These are phyloP conservation scores for Arothron firmamentum DNA, from an alignment of 2,113 vertebrate genomes.

Conservation along the genomic window DNA sequence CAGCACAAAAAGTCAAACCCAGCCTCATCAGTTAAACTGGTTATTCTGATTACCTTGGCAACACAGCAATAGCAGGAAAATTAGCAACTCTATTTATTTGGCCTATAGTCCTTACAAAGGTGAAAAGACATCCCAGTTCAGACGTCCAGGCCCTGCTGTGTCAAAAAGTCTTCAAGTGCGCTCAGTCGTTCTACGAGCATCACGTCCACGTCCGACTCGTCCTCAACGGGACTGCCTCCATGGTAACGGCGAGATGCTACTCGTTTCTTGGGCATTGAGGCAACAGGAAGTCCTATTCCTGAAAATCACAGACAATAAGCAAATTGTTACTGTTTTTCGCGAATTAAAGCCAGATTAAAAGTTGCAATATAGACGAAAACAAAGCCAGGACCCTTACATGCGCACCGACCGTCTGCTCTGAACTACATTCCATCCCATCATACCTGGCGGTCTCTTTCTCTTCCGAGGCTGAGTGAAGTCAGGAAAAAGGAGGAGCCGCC, in stretches of 20 bases:
- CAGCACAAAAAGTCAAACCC: neutral
- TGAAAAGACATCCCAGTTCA: constrained; percentile 39
- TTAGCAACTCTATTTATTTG: constrained; percentile 33
- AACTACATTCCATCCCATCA: constrained; percentile 17
- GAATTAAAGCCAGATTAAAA: too few species aligned
- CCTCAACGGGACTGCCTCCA: constrained; percentile 32
- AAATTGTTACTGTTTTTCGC: neutral
- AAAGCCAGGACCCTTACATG: too few species aligned
- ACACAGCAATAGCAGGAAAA: neutral
- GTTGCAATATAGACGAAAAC: too few species aligned
- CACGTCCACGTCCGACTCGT: constrained; percentile 80
- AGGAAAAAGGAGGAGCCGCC: constrained; percentile 88
- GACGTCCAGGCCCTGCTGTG: constrained; percentile 77
- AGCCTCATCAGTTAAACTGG: neutral
- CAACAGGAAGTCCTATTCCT: constrained; percentile 50
- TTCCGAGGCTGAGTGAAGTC: constrained; percentile 91
- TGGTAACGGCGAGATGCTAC: constrained; percentile 74
- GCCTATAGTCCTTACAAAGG: constrained; percentile 13
- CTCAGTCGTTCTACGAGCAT: constrained; percentile 88
- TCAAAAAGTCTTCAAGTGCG: constrained; percentile 87
- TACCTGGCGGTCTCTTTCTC: constrained; percentile 71
- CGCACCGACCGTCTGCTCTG: neutral
- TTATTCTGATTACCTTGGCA: neutral
- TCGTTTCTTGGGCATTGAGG: constrained; percentile 70
- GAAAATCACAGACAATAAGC: neutral